Evolutionary conservation across 2,113 vertebrate genomes (phyloP).

Genomic region (Mus pahari): DNA sequence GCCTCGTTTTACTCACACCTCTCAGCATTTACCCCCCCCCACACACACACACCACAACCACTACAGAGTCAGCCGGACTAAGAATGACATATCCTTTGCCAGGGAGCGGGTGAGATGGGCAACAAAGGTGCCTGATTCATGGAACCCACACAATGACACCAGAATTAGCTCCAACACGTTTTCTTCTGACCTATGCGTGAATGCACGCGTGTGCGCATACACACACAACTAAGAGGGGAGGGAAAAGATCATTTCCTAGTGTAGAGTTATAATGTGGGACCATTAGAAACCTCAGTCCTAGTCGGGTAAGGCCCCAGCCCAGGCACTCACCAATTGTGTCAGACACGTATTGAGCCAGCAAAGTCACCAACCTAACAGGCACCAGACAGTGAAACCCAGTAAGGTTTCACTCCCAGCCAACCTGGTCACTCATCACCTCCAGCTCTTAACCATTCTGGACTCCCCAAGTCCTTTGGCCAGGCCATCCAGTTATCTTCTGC

Average conservation of each 20-base stretch:
- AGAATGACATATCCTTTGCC: not conserved
- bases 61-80: not conserved
- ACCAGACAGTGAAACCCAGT: too few species aligned
- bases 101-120: not conserved
- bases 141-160: not conserved
- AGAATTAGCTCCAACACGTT: not conserved
- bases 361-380: not conserved
- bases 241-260: not conserved
- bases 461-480: not conserved
- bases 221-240: too few species aligned
- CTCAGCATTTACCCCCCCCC: not conserved
- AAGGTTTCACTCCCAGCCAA: not conserved
- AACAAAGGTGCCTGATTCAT: not conserved
- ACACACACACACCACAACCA: too few species aligned
- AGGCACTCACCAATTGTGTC: not conserved
- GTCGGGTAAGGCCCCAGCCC: too few species aligned
- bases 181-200: not conserved
- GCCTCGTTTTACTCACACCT: not conserved
- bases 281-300: not conserved
- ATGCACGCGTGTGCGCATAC: accelerated
- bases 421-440: not conserved
- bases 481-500: not conserved
- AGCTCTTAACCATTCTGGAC: slow-evolving; percentile 5
- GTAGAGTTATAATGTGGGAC: not conserved
- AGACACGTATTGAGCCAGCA: not conserved